Percentiles rank a stretch among this genome's conserved stretches.
phyloP scores from a whole-genome alignment of 1,140 invertebrate genomes.

The Pseudobourletiella spinata region DNA sequence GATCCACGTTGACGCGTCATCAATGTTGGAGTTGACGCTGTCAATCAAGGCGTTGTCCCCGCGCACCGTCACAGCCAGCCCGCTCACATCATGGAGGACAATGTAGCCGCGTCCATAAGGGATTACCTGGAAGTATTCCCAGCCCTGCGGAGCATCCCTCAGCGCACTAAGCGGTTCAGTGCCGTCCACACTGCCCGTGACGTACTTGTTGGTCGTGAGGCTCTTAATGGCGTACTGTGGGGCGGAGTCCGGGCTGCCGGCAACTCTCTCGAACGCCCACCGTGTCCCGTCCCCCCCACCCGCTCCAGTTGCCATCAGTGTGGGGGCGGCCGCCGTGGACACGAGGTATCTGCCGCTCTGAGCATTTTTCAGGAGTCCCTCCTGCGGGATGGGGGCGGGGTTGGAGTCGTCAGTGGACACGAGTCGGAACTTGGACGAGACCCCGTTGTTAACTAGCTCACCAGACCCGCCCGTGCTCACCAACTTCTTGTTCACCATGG shows the following conservation, averaged over 20 bases:
- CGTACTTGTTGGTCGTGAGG: conserved; percentile 2
- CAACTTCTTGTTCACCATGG: conserved; percentile 18
- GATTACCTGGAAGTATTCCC: conserved; percentile 30
- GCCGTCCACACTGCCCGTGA: conserved; percentile 19
- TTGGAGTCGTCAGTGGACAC: conserved; percentile 1
- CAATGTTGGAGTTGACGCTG: conserved; percentile 15
- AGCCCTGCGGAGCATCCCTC: conserved; percentile 11
- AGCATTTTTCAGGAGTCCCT: conserved; percentile 5
- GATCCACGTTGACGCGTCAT: conserved; percentile 6
- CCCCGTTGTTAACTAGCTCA: conserved; percentile 10
- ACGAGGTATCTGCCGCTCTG: conserved; percentile 17
- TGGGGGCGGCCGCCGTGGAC: conserved; percentile 1
- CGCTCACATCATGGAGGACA: conserved; percentile 15
- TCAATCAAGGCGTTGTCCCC: conserved; percentile 21
- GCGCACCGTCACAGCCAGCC: conserved; percentile 16
- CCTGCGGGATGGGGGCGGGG: not conserved
- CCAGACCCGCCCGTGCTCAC: conserved; percentile 5
- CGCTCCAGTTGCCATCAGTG: not conserved
- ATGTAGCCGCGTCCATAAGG: conserved; percentile 14
- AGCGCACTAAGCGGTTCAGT: conserved; percentile 12
- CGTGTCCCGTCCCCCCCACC: conserved; percentile 1
- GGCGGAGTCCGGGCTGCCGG: conserved; percentile 1
- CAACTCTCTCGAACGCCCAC: conserved; percentile 13
- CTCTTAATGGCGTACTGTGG: conserved; percentile 14
- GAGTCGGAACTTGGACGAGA: conserved; percentile 6